Evolutionary conservation across 2,888 invertebrate genomes (phyloP), one percentile per base, ranked within the genome.

Genomic region (Eretmocerus hayati): DNA sequence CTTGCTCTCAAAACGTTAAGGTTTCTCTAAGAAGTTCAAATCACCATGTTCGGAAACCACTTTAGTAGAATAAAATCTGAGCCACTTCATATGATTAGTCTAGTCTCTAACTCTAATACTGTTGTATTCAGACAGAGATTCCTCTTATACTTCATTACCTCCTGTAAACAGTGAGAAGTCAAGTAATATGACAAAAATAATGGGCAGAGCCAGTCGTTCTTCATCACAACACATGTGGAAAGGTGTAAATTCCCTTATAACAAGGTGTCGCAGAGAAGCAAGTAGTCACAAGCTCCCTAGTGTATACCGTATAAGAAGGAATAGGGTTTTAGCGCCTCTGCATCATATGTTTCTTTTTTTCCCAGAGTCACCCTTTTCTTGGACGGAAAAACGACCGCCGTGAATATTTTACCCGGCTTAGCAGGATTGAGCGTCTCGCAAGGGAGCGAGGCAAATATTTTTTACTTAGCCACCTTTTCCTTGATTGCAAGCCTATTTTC

Each of bases 371-470:
- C 22, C 11, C 35, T 43, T 35, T 19, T 37, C 30, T 20, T 32
- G 26, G 21, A 32, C 15, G 39, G 2, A 11, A 3, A 15, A 19
- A 15, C 38, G 53, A 52, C 45, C 54, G 54, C 58, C 59, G 61
- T 64, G 65, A 64, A 65, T 65, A 62, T 64, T 64, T 62, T 58
- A 59, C 59, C 52, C 30, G 48, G 35, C 32, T 53, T 48, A 42
- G 39, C 33, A 33, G 49, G 50, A 30, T 44, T 5, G 20, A 18
- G 36, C 26, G 45, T 41, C 41, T 33, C 52, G 39, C 30, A 32
- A 38, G 8, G 19, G 15, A 44, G 44, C 37, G 46, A 37, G 48
- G 44, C 31, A 9, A 18, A 19, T 20, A 21, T 46, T 46, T 39
- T 46, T 11, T 11, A 26, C 26, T 26, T 11, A 11, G 15, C n/a